Conservation (phyloP, 2,113 vertebrate genomes). For the Bufo gargarizans region DNA sequence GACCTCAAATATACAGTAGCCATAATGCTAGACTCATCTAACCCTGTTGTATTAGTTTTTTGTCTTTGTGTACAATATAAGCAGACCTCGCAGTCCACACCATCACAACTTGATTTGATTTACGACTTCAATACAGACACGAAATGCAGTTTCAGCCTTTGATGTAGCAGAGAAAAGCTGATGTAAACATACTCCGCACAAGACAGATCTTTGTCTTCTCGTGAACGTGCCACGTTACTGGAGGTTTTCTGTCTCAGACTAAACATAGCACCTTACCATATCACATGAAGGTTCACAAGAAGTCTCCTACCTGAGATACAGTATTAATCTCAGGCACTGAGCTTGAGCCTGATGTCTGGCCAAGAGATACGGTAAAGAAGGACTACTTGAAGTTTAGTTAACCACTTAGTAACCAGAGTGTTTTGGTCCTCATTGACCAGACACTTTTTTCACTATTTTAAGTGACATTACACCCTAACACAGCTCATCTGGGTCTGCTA, state of each 20-base stretch:
- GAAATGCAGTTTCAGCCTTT: constrained; percentile 27
- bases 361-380: too few species aligned
- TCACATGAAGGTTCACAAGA: not conserved
- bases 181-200: not conserved
- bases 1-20: not conserved
- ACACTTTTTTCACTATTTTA: too few species aligned
- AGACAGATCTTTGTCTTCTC: not conserved
- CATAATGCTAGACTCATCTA: not conserved
- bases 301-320: not conserved
- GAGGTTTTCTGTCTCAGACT: not conserved
- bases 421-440: too few species aligned
- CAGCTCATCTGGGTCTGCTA: too few species aligned
- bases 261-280: not conserved
- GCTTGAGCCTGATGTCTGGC: too few species aligned
- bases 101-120: constrained; percentile 35
- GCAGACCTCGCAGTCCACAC: not conserved
- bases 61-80: not conserved
- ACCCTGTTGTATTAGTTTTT: not conserved
- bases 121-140: not conserved
- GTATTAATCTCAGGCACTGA: too few species aligned
- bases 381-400: too few species aligned
- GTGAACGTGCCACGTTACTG: not conserved
- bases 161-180: constrained; percentile 6
- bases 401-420: too few species aligned
- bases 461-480: too few species aligned